These are phyloP conservation scores for Condylura cristata DNA, from an alignment of 2,113 vertebrate genomes.

Conservation along the genomic window DNA sequence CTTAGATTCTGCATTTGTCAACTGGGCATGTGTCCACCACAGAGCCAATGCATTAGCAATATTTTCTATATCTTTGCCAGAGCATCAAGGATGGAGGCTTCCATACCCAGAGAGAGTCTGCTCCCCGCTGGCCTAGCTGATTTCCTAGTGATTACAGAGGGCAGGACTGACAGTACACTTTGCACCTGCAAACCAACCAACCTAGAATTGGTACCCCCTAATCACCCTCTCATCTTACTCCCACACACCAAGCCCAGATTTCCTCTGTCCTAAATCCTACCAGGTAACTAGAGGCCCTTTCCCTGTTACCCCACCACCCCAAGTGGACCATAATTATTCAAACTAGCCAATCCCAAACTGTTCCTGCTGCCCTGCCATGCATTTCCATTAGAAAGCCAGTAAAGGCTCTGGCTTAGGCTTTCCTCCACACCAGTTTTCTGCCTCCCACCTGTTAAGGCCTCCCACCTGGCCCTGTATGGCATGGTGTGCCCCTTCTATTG, in stretches of 20 bases:
- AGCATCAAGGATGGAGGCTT: no score
- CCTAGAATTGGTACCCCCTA: background rate
- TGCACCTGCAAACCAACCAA: background rate
- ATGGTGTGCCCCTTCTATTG: fast-evolving
- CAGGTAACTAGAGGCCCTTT: background rate
- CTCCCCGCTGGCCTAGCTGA: background rate
- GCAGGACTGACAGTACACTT: background rate
- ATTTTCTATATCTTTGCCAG: no score
- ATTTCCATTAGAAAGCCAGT: background rate
- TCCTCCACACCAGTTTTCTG: background rate
- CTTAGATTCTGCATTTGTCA: background rate
- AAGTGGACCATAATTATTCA: background rate
- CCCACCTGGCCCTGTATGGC: background rate
- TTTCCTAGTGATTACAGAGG: background rate
- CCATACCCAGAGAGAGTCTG: background rate
- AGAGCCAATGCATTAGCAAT: background rate
- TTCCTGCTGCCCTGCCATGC: background rate
- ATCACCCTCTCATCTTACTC: background rate
- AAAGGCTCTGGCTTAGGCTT: background rate
- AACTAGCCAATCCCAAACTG: background rate
- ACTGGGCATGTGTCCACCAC: background rate
- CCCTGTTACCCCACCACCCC: background rate
- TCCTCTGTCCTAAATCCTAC: background rate
- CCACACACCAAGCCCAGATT: background rate
- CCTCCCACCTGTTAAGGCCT: background rate